Percentiles rank a stretch among this genome's conserved stretches.
Conservation (phyloP, 2,888 invertebrate species). For the Mythimna pallens region DNA sequence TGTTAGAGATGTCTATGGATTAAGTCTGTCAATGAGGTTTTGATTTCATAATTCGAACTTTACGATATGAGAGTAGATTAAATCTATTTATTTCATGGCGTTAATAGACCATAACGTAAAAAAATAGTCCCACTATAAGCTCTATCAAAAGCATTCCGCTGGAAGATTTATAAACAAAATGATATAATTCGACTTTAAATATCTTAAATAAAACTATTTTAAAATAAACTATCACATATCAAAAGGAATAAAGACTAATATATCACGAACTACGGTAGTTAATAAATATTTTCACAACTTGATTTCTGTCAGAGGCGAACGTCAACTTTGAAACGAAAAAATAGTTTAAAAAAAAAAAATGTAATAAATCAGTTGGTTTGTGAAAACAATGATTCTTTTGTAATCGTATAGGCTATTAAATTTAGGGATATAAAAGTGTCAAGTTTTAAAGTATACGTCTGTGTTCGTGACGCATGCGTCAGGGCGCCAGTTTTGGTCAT, state of each 20-base stretch:
- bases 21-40: too few relatives aligned
- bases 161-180: slow-evolving; percentile 62
- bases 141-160: slow-evolving; percentile 63
- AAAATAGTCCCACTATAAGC: slow-evolving; percentile 27
- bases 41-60: too few relatives aligned
- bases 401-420: slow-evolving; percentile 89
- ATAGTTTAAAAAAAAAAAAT: slow-evolving; percentile 63
- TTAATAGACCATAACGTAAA: slow-evolving; percentile 43
- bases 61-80: neutral
- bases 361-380: slow-evolving; percentile 85
- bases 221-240: slow-evolving; percentile 64
- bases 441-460: slow-evolving; percentile 70
- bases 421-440: slow-evolving; percentile 83
- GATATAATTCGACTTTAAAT: slow-evolving; percentile 61
- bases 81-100: slow-evolving; percentile 28
- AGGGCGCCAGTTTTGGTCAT: slow-evolving; percentile 75
- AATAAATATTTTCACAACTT: slow-evolving; percentile 70
- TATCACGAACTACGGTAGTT: slow-evolving; percentile 66
- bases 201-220: slow-evolving; percentile 44
- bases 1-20: too few relatives aligned
- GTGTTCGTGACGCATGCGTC: slow-evolving; percentile 69
- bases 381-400: slow-evolving; percentile 89
- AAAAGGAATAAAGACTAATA: slow-evolving; percentile 58
- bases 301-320: slow-evolving; percentile 65
- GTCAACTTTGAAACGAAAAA: slow-evolving; percentile 64